These are phyloP conservation scores for Lapara coniferarum DNA, from an alignment of 2,888 invertebrate genomes.

Conservation along the genomic window DNA sequence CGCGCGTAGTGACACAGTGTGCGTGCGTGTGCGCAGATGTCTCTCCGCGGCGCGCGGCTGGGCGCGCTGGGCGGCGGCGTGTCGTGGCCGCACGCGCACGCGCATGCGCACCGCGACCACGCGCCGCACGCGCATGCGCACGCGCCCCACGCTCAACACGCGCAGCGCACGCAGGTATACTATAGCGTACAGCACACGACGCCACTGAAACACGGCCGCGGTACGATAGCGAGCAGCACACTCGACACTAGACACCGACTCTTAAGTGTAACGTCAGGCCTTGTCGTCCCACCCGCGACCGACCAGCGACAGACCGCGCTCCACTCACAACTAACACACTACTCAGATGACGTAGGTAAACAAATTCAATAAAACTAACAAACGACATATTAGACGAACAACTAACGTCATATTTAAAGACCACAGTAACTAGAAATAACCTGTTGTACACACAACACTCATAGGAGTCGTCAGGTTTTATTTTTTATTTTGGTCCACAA, in stretches of 20 bases:
- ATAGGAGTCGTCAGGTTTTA: neutral
- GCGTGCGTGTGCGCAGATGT: constrained; percentile 63
- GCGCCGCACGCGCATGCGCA: constrained; percentile 29
- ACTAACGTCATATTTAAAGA: too few relatives aligned
- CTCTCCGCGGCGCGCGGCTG: constrained; percentile 68
- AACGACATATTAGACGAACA: neutral
- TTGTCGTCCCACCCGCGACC: neutral
- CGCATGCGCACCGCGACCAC: constrained; percentile 46
- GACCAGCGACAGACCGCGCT: neutral
- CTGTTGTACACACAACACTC: neutral
- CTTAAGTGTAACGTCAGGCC: too few relatives aligned
- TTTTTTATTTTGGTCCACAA: neutral
- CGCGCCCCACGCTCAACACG: constrained; percentile 44
- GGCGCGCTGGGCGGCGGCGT: constrained; percentile 67
- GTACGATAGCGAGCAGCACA: neutral
- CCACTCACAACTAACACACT: neutral
- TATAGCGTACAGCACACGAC: neutral
- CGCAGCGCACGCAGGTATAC: constrained; percentile 59
- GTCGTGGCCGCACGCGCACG: constrained; percentile 58
- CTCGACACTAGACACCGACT: neutral
- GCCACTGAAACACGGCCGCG: neutral
- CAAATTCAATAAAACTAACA: neutral
- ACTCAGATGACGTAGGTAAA: neutral
- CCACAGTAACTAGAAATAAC: neutral
- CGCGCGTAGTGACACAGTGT: constrained; percentile 51